Percentiles rank a stretch among this genome's conserved stretches.
Conservation (phyloP, 2,113 vertebrate genomes). For the Ellobius talpinus region DNA sequence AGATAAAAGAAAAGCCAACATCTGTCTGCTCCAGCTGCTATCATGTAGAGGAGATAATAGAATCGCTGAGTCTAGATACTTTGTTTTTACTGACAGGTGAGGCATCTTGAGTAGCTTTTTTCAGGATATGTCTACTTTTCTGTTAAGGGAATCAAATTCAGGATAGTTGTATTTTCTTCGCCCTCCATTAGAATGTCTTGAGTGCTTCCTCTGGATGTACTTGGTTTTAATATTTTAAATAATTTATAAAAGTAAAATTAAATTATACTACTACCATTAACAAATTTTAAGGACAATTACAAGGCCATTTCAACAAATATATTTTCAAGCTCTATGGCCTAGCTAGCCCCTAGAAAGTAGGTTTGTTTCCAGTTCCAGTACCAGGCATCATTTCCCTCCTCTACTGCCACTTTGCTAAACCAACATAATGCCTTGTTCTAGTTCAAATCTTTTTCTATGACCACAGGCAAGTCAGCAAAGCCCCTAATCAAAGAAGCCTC, state of each 20-base stretch:
- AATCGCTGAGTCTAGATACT: conserved; percentile 1
- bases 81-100: conserved; percentile 2
- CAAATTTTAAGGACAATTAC: not conserved
- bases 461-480: not conserved
- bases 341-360: not conserved
- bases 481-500: not conserved
- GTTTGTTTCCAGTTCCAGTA: not conserved
- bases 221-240: not conserved
- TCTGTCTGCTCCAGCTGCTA: conserved; percentile 72
- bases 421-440: not conserved
- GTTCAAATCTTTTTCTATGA: not conserved
- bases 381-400: not conserved
- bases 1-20: not conserved
- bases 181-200: not conserved
- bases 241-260: not conserved
- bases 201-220: not conserved
- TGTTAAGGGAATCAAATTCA: not conserved
- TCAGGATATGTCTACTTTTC: not conserved
- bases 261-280: not conserved
- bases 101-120: fast-evolving
- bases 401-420: too few species aligned
- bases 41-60: not conserved
- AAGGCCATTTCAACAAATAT: too few species aligned
- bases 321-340: not conserved
- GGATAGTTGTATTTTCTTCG: not conserved